Evolutionary conservation across 2,888 invertebrate genomes (phyloP), one percentile per base, ranked within the genome.

Genomic region (Macrosiphum euphorbiae): DNA sequence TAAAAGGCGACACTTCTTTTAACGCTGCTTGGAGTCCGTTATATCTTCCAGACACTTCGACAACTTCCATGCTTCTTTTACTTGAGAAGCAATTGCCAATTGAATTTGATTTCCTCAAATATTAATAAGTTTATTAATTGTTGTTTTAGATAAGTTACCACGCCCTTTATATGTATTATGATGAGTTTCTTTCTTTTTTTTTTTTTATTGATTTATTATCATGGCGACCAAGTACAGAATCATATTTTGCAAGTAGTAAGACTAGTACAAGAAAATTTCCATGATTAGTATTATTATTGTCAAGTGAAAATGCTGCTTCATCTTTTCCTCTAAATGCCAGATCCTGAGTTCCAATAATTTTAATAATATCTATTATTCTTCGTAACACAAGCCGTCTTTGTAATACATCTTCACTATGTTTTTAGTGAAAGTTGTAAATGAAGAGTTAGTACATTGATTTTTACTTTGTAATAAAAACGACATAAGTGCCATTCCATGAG

Each of bases 211-310:
- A n/a, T n/a, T n/a, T n/a, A n/a, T n/a, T n/a, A n/a, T n/a, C n/a
- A n/a, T n/a, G n/a, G n/a, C n/a, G n/a, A n/a, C n/a, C n/a, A n/a
- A n/a, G n/a, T n/a, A 78, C 35, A 78, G 78, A 35, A 78, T 78
- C 78, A 78, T 78, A 78, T 78, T 78, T 78, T 10, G 67, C 35
- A 78, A 78, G 67, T 13, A 78, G 67, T 78, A n/a, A 78, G n/a
- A 78, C 67, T n/a, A 78, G 67, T 78, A n/a, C n/a, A 47, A 87
- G n/a, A 87, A 87, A 87, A 87, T 87, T 87, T n/a, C 20, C 87
- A 87, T 87, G 87, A 11, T 52, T 87, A 58, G 24, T 58, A 58
- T 87, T 87, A 50, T 50, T 87, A 50, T 87, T 13, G 44, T 47
- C 35, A 47, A 52, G 47, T 1, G 87, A 87, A 78, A n/a, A 78